Evolutionary conservation across 2,113 vertebrate genomes (phyloP).

Genomic region (Eurystomus gularis): DNA sequence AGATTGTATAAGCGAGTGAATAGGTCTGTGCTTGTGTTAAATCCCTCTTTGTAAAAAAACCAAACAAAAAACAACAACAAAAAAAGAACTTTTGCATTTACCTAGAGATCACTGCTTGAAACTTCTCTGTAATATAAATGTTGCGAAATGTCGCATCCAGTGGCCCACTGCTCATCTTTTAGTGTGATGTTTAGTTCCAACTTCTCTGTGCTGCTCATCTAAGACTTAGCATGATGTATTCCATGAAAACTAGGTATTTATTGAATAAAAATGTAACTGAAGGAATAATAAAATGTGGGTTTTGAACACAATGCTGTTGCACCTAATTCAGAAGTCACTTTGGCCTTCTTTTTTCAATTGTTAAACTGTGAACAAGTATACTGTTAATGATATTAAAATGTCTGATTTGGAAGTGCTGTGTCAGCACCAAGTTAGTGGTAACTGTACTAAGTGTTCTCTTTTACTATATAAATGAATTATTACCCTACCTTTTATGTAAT

Average conservation of each 20-base stretch:
- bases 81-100: not conserved
- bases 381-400: not conserved
- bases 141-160: not conserved
- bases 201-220: conserved; percentile 40
- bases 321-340: conserved; percentile 23
- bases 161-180: not conserved
- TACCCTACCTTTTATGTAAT: not conserved
- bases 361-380: not conserved
- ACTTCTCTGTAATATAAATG: conserved; percentile 24
- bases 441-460: not conserved
- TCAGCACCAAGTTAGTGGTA: not conserved
- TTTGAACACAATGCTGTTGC: conserved; percentile 28
- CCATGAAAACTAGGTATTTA: conserved; percentile 84
- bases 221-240: conserved; percentile 76
- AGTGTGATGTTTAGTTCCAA: not conserved
- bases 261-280: conserved; percentile 74
- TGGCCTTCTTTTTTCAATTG: not conserved
- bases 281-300: conserved; percentile 66
- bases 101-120: conserved; percentile 34
- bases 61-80: not conserved
- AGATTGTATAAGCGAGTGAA: not conserved
- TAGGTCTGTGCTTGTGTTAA: not conserved
- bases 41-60: not conserved
- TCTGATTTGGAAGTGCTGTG: not conserved
- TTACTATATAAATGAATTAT: not conserved